Base-by-base conservation (phyloP, 2,113 vertebrate species). In the Paramisgurnus dabryanus region DNA sequence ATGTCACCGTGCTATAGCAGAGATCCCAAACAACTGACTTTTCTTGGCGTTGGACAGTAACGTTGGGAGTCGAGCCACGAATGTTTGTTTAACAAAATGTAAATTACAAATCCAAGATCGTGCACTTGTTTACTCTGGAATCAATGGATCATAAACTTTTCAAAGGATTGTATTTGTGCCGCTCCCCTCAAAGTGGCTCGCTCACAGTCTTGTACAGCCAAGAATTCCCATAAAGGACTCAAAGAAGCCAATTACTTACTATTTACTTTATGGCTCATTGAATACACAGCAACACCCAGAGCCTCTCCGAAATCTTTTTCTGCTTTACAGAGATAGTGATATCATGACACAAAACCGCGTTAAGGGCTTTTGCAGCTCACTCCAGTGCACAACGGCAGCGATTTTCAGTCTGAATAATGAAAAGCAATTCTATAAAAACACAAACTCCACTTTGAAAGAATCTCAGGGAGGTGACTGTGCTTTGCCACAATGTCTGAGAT, bases 251-350 rank as follows among this genome's bases (percentile, higher is more conserved):
- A 82, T 84, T 87, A 85, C 81, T 84, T 78, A 85, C 82, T 82
- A 78, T 84, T 86, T 86, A 81, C 83, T 70, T 79, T 83, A 82
- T 78, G 85, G 83, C 79, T 84, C 83, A 85, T 87, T 87, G 86
- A 86, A 87, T 80, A 73, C 74, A 34, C 78, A 67, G 85, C 80
- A 82, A 84, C 83, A 78, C 60, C 61, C 65, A 55, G 74, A 70
- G 70, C 27, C 47, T 80, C 81, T 78, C 81, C 5, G 39, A 47
- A 80, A 75, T 76, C 80, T 76, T 53, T 82, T 73, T 50, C 79
- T 81, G 68, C 70, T 81, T 82, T 79, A 83, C 43, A 57, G 80
- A 86, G 69, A 61, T 58, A 78, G 70, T 82, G 75, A 80, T 60
- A 82, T 77, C 47, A 66, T 80, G 68, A 75, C 69, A 70, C 53